Base-by-base conservation (phyloP, 2,113 vertebrate species). In the Rhea pennata region DNA sequence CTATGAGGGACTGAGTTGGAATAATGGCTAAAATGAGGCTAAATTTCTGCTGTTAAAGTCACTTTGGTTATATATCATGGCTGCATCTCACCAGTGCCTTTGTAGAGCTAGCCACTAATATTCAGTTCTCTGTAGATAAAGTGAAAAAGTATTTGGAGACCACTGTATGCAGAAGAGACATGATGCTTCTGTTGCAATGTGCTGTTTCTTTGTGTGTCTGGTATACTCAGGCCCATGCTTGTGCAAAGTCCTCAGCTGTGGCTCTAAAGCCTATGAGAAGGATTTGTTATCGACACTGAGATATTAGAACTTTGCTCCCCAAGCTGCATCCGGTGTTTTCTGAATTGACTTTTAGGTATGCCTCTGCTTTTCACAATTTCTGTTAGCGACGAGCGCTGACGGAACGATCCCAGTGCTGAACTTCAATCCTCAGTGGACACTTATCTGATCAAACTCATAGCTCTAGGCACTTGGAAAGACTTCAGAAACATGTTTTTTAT, bases 131-230 rank as follows among this genome's bases (percentile, higher is more conserved):
- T 59, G 10, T 5, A 58, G 29, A 15, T 15, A n/a, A 46, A 70
- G 40, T 13, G 20, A 31, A n/a, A 44, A 6, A 24, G 13, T 65
- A n/a, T 26, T 19, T 24, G 29, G 59, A 77, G n/a, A 61, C 24
- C 40, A 53, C 8, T 17, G 69, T 2, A 36, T 2, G 3, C 19
- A 46, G 31, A 44, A 69, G 53, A 50, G 1, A 1, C 11, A 10
- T 5, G 5, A 1, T 8, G 31, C 66, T 89, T 56, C 33, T 2
- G 0, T 61, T 73, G 9, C 51, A 67, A 2, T 8, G 1, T n/a
- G 6, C 36, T 58, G 4, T 70, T 77, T 46, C 42, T 64, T 46
- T 46, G 56, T 64, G 5, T 53, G 20, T 4, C 27, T 54, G 9
- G 4, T 33, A 12, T 21, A 17, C 4, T 21, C 61, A 15, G 48